Percentiles rank a stretch among this genome's conserved stretches.
Conservation (phyloP, 2,113 vertebrate genomes). For the Phalacrocorax carbo region DNA sequence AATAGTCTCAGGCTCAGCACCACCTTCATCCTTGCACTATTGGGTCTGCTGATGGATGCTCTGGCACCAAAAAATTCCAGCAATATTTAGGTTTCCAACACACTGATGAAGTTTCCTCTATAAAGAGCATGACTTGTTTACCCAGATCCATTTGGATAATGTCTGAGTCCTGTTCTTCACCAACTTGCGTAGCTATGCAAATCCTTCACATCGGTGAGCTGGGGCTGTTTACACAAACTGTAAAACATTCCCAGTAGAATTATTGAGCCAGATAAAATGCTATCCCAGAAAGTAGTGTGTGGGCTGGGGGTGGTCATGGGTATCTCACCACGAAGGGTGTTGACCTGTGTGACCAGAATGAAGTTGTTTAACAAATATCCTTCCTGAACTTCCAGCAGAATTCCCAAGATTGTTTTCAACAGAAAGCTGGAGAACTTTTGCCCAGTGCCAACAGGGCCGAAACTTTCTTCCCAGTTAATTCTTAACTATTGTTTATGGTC, state of each 20-base stretch:
- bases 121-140: constrained; percentile 1
- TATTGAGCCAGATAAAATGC: not conserved
- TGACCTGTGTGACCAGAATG: not conserved
- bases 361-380: not conserved
- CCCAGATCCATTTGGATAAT: not conserved
- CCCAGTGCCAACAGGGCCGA: not conserved
- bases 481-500: not conserved
- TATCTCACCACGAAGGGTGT: not conserved
- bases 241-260: not conserved
- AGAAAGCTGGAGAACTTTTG: not conserved
- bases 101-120: not conserved
- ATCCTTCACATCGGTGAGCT: not conserved
- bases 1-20: not conserved
- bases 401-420: not conserved
- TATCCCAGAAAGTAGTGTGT: not conserved
- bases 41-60: not conserved
- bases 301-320: not conserved
- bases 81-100: not conserved
- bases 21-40: not conserved
- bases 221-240: not conserved
- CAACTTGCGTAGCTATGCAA: not conserved
- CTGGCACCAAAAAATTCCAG: constrained; percentile 12
- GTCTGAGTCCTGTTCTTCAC: not conserved
- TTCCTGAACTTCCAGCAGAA: not conserved
- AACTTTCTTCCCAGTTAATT: not conserved